Evolutionary conservation across 2,113 vertebrate species (phyloP), one percentile per base, ranked within the genome.

Genomic region (Melospiza melodia): DNA sequence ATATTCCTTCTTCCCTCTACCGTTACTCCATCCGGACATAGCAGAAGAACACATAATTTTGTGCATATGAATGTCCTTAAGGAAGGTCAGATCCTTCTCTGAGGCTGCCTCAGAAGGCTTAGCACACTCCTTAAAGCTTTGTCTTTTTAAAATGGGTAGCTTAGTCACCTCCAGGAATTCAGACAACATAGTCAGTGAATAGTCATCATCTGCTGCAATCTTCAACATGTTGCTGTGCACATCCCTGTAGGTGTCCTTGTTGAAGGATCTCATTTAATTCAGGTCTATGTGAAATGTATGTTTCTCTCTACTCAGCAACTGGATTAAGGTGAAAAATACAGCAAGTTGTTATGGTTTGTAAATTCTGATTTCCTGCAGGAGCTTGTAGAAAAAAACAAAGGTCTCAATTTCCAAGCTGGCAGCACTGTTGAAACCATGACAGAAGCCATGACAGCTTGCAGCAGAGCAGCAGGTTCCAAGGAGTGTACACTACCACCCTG

Each of bases 11-110:
- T 63, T 86, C 25, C 10, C 88, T 24, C 25, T 52, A 27, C n/a
- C 0, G 0, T 69, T 69, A 30, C 4, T 54, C 31, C 15, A 59
- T 62, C 21, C 0, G 5, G 49, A 82, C 2, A 8, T 23, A 41
- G 27, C 0, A 79, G 25, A 10, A 75, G 25, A 12, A 62, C 21
- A 28, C 5, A 5, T 5, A 19, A n/a, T 37, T 80, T 37, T 66
- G 55, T 63, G 78, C 21, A 67, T 2, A 4, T 18, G 13, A 67
- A 22, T 4, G 18, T 85, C 19, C 37, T 44, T 30, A 65, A 15
- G 30, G n/a, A 67, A 71, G 37, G 21, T n/a, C 33, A 72, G 30
- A 67, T 74, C 17, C n/a, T 51, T 90, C 51, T 77, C 55, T 89
- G 20, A 9, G 5, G 6, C 33, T 67, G 25, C 4, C 11, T 41